phyloP scores from a whole-genome alignment of 2,113 vertebrate species.

The Bucco capensis region DNA sequence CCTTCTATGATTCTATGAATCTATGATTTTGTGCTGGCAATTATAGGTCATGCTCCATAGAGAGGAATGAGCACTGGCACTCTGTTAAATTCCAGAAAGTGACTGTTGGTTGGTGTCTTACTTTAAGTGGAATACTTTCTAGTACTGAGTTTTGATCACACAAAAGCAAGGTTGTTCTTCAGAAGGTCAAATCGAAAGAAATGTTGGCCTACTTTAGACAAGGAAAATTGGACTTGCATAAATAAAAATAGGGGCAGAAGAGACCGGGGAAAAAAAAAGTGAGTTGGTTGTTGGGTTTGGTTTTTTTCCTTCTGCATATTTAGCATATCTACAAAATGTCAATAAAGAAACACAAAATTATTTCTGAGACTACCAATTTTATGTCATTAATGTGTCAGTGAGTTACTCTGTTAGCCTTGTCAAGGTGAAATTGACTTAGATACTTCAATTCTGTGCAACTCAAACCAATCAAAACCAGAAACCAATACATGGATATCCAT shows the following conservation, averaged over 20 bases:
- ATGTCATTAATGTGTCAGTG: not conserved
- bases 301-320: not conserved
- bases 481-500: not conserved
- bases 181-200: not conserved
- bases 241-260: not conserved
- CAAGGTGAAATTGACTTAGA: not conserved
- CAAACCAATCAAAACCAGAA: not conserved
- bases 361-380: not conserved
- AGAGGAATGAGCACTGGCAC: not conserved
- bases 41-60: not conserved
- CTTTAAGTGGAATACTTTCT: not conserved
- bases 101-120: not conserved
- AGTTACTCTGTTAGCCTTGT: not conserved
- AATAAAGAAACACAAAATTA: not conserved
- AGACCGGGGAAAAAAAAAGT: not conserved
- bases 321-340: not conserved
- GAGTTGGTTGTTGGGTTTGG: too few species aligned
- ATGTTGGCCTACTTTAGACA: not conserved
- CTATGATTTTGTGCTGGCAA: too few species aligned
- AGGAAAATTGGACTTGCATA: not conserved
- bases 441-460: not conserved
- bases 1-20: too few species aligned
- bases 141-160: not conserved
- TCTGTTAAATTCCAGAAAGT: not conserved
- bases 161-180: not conserved